Evolutionary conservation across 2,888 invertebrate species (phyloP).

Genomic region (Drosophila aldrichi): DNA sequence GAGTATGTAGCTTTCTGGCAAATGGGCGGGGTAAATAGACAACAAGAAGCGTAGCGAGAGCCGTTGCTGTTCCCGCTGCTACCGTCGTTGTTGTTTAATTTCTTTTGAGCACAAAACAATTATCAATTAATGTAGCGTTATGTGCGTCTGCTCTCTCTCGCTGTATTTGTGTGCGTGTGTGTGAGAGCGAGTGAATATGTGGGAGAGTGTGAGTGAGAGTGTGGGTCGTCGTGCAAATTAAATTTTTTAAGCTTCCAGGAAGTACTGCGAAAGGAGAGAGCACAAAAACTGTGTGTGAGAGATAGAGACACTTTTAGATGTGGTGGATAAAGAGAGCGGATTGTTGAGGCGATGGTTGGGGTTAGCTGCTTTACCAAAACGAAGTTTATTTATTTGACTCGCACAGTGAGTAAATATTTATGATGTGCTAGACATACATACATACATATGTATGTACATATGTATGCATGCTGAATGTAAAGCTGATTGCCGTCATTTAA

Average conservation of each 20-base stretch:
- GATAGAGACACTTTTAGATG: neutral
- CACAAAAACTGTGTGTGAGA: neutral
- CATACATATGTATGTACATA: too few species aligned
- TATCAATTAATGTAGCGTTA: conserved; percentile 78
- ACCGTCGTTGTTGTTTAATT: conserved; percentile 65
- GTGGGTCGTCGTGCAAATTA: conserved; percentile 53
- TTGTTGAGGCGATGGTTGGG: neutral
- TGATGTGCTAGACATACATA: conserved; percentile 24
- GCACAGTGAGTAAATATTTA: conserved; percentile 61
- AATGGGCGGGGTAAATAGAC: neutral
- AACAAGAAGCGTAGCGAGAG: conserved; percentile 13
- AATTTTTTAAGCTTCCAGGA: conserved; percentile 66
- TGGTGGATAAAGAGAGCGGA: neutral
- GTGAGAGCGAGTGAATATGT: neutral
- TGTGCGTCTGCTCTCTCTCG: conserved; percentile 26
- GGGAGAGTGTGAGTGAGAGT: conserved; percentile 3
- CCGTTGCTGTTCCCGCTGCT: conserved; percentile 31
- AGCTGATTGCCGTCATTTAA: conserved; percentile 30
- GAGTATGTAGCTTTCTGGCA: conserved; percentile 27
- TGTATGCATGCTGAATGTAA: conserved; percentile 24
- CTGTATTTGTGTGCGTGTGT: conserved; percentile 4
- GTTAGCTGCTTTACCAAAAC: conserved; percentile 29
- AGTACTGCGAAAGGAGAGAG: conserved; percentile 2
- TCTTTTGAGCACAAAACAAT: conserved; percentile 79
- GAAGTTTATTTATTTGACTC: conserved; percentile 54